A percentile compares a stretch with the other conserved stretches of the same genome.
phyloP scores from a whole-genome alignment of 2,113 vertebrate species.

The Dipodomys merriami region DNA sequence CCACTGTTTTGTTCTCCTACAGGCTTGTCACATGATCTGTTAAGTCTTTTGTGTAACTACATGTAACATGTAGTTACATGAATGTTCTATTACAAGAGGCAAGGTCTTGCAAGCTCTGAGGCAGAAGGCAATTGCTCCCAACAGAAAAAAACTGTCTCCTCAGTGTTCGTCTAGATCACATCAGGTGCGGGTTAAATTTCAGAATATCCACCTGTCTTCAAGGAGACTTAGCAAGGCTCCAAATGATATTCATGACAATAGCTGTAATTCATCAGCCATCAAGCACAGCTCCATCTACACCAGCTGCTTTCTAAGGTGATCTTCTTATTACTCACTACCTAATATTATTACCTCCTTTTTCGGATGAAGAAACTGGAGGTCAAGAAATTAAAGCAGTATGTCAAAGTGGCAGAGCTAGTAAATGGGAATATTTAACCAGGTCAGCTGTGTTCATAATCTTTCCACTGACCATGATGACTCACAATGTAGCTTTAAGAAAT shows the following conservation, averaged over 20 bases:
- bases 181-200: not conserved
- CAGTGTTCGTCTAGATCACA: not conserved
- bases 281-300: not conserved
- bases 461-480: not conserved
- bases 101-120: not conserved
- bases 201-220: not conserved
- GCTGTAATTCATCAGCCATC: not conserved
- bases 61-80: not conserved
- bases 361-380: constrained; percentile 25
- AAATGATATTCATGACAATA: not conserved
- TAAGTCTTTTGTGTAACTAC: not conserved
- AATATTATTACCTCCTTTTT: not conserved
- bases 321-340: not conserved
- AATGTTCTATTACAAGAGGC: not conserved
- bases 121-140: not conserved
- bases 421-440: not conserved
- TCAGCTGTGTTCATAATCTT: not conserved
- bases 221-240: not conserved
- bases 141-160: constrained; percentile 2
- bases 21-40: not conserved
- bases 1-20: not conserved
- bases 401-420: not conserved
- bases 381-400: not conserved
- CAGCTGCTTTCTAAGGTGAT: not conserved
- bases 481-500: not conserved